Conservation (phyloP, 2,797 vertebrate genomes). For the Pantherophis vulpinus region DNA sequence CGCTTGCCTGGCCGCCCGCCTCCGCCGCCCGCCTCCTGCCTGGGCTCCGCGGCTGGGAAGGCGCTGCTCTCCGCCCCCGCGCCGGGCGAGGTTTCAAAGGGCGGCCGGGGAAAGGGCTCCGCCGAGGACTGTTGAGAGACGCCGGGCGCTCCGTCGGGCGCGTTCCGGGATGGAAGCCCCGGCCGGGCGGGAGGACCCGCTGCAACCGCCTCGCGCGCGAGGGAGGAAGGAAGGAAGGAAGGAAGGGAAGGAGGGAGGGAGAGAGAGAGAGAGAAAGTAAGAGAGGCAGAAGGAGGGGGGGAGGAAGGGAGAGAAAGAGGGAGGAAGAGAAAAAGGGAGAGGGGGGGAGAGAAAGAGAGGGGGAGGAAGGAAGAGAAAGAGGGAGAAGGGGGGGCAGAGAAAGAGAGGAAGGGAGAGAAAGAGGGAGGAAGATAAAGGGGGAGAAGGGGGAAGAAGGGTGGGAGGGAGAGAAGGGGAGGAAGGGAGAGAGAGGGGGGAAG, state of each 20-base stretch:
- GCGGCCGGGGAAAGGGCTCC: not conserved
- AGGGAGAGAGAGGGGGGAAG: too few species aligned
- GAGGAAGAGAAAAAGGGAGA: too few species aligned
- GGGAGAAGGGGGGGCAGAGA: too few species aligned
- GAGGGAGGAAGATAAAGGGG: fast-evolving
- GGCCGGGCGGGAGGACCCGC: not conserved
- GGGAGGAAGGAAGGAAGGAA: fast-evolving
- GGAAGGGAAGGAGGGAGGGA: fast-evolving
- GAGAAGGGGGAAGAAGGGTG: too few species aligned
- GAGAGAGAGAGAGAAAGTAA: too few species aligned
- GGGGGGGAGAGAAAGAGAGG: too few species aligned
- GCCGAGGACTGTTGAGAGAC: not conserved
- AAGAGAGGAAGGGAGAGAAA: too few species aligned
- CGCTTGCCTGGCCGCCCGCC: not conserved
- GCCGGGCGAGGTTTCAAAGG: not conserved
- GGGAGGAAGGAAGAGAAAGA: too few species aligned
- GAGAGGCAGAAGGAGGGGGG: too few species aligned
- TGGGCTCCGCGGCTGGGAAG: not conserved
- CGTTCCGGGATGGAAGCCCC: not conserved
- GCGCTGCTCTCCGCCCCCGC: not conserved
- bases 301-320: too few species aligned
- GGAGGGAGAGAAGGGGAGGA: fast-evolving
- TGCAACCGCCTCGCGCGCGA: not conserved
- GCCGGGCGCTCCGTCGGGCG: not conserved
- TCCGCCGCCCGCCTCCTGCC: too few species aligned